These are phyloP conservation scores for Pollenia labialis DNA, from an alignment of 2,888 invertebrate genomes.

Conservation along the genomic window DNA sequence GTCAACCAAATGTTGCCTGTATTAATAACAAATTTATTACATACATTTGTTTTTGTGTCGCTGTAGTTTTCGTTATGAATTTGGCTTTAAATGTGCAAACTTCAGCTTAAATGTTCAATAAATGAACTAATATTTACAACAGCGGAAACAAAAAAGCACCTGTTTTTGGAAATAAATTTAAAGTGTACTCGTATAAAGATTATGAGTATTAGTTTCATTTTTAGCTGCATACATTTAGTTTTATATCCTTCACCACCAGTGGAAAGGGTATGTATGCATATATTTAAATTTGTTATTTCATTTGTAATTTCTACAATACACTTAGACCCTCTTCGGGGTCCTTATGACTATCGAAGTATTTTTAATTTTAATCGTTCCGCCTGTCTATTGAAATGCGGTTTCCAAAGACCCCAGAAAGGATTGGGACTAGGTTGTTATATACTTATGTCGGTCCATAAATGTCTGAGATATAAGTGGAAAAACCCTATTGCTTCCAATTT, in stretches of 20 bases:
- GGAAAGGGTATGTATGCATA: no score
- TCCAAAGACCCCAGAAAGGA: no score
- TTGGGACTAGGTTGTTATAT: no score
- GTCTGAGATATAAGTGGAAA: no score
- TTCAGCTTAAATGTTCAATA: conserved; percentile 27
- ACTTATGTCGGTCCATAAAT: no score
- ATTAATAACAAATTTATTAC: conserved; percentile 66
- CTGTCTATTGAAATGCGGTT: no score
- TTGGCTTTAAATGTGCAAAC: conserved; percentile 34
- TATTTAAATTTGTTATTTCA: no score
- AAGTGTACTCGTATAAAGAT: not conserved
- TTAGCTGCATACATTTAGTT: not conserved
- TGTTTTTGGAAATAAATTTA: conserved; percentile 21
- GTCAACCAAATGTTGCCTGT: conserved; percentile 62
- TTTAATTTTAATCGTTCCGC: no score
- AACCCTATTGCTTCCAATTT: no score
- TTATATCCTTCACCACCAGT: not conserved
- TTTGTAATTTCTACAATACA: no score
- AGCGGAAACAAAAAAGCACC: conserved; percentile 53
- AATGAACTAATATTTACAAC: not conserved
- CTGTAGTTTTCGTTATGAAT: conserved; percentile 41
- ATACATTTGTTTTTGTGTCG: conserved; percentile 38
- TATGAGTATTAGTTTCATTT: not conserved
- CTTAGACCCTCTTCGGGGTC: no score
- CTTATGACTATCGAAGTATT: no score